These are phyloP conservation scores for Nephrocerus scutellatus DNA, from an alignment of 2,888 invertebrate genomes.

Conservation along the genomic window DNA sequence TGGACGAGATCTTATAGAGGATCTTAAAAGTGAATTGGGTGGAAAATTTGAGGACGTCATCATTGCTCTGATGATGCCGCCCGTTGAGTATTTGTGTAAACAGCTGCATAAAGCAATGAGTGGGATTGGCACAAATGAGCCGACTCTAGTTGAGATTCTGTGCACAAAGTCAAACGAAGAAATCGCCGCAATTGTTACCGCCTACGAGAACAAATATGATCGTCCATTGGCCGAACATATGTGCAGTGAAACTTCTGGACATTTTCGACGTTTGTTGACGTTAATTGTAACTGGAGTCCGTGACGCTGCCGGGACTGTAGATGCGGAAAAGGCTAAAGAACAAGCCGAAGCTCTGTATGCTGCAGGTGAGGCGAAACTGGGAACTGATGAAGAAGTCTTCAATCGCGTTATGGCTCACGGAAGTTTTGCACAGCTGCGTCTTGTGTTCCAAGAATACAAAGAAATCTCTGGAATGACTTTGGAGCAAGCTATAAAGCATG, in stretches of 20 bases:
- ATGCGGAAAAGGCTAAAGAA: slow-evolving; percentile 58
- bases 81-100: slow-evolving; percentile 63
- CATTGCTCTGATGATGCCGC: slow-evolving; percentile 61
- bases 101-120: slow-evolving; percentile 66
- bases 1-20: slow-evolving; percentile 57
- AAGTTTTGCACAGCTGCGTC: slow-evolving; percentile 61
- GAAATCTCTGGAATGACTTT: slow-evolving; percentile 61
- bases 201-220: slow-evolving; percentile 58
- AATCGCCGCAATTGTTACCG: slow-evolving; percentile 54
- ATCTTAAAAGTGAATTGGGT: slow-evolving; percentile 64
- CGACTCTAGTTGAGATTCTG: slow-evolving; percentile 65
- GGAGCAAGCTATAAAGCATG: slow-evolving; percentile 60
- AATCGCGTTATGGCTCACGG: slow-evolving; percentile 63
- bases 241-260: slow-evolving; percentile 68
- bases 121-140: slow-evolving; percentile 67
- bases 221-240: slow-evolving; percentile 65
- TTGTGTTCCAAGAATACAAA: slow-evolving; percentile 65
- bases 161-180: slow-evolving; percentile 63
- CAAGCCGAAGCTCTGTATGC: slow-evolving; percentile 63
- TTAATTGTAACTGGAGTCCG: slow-evolving; percentile 61
- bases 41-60: slow-evolving; percentile 69
- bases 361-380: slow-evolving; percentile 62
- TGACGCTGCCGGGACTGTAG: slow-evolving; percentile 55
- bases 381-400: slow-evolving; percentile 65
- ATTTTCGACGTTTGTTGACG: slow-evolving; percentile 66